These are phyloP conservation scores for Pherbina coryleti DNA, from an alignment of 2,888 invertebrate genomes.

Conservation along the genomic window DNA sequence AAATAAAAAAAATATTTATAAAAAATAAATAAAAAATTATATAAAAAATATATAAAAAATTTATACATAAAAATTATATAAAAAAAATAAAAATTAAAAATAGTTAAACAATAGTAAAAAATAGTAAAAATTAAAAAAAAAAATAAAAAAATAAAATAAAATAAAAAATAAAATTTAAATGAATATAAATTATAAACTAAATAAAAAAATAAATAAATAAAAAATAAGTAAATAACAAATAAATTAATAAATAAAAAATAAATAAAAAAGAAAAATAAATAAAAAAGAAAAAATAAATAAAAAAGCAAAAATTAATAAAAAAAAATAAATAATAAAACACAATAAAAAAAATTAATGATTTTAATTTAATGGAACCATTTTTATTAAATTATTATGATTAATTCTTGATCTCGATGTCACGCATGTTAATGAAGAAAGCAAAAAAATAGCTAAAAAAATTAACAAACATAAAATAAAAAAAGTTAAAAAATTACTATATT, in stretches of 20 bases:
- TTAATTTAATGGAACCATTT: too few relatives aligned
- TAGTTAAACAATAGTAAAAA: neutral
- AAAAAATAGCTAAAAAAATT: too few relatives aligned
- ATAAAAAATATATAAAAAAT: slow-evolving; percentile 11
- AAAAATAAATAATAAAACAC: neutral
- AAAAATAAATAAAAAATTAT: slow-evolving; percentile 20
- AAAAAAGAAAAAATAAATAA: neutral
- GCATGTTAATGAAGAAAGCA: too few relatives aligned
- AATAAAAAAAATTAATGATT: too few relatives aligned
- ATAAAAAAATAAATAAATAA: neutral
- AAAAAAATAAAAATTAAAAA: slow-evolving; percentile 14
- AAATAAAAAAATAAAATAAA: neutral
- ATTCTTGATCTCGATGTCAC: too few relatives aligned
- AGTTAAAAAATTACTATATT: too few relatives aligned
- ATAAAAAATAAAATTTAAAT: neutral
- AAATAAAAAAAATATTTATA: slow-evolving; percentile 8
- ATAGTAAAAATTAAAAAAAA: slow-evolving; percentile 25
- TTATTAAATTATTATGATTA: too few relatives aligned
- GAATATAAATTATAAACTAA: neutral
- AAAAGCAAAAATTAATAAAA: neutral
- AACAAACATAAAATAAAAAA: too few relatives aligned
- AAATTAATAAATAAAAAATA: neutral
- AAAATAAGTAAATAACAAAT: neutral
- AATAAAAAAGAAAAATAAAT: neutral
- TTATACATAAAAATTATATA: slow-evolving; percentile 15